Conservation (phyloP, 1,140 invertebrate species). For the Helicoverpa zea region DNA sequence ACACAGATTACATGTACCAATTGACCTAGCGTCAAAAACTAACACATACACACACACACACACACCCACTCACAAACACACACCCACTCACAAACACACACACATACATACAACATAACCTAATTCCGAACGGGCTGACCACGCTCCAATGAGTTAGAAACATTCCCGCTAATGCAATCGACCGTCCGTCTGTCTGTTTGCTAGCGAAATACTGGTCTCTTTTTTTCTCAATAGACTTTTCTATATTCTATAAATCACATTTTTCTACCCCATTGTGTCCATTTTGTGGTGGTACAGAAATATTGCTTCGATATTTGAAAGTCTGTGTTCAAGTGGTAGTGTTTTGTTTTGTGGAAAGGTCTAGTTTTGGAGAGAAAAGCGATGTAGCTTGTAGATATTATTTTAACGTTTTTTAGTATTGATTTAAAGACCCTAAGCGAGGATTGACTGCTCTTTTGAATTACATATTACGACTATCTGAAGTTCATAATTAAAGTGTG, state of each 20-base stretch:
- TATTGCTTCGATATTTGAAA: not conserved
- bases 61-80: not conserved
- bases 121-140: conserved; percentile 28
- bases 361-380: not conserved
- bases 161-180: conserved; percentile 35
- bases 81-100: not conserved
- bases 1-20: conserved; percentile 28
- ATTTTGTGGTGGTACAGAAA: not conserved
- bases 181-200: conserved; percentile 29
- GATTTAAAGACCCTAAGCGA: no score
- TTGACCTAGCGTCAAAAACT: conserved; percentile 42
- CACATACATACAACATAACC: conserved; percentile 29
- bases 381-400: not conserved
- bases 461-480: no score
- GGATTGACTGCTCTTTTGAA: no score
- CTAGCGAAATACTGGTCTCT: conserved; percentile 32
- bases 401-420: no score
- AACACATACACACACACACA: not conserved
- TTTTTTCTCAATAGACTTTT: conserved; percentile 6
- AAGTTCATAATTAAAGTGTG: no score
- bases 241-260: conserved; percentile 42
- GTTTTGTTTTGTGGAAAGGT: not conserved
- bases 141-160: conserved; percentile 32
- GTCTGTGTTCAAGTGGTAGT: not conserved
- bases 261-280: not conserved